Base-by-base conservation (phyloP, 2,888 invertebrate genomes). In the Eristalinus aeneus region DNA sequence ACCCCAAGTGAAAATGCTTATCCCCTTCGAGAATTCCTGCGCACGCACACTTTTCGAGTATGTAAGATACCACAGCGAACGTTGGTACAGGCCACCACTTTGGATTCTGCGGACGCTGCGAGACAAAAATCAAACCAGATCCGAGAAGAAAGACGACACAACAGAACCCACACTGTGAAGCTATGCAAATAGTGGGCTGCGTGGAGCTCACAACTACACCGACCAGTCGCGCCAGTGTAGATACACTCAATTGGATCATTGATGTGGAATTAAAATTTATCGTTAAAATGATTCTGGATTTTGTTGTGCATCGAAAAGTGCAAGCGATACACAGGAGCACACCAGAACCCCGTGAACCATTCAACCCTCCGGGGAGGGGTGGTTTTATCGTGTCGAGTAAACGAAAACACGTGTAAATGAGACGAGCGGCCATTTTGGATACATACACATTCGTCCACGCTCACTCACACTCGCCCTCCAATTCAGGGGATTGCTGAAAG, bases 1-100 rank as follows among this genome's bases (percentile, higher is more conserved):
- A 69, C 69, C 74, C 79, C 78, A 79, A 84, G 79, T 61, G 10
- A 32, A 20, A 64, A 34, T 68, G n/a, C 9, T 69, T 63, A 87
- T 79, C 88, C 87, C 88, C 78, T 82, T 39, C 65, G 74, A 68
- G 22, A 73, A 80, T 88, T 82, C 84, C 87, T 88, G 88, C 88
- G 88, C 88, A 88, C 88, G 88, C 87, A 88, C 46, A 36, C 34
- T 36, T 75, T 36, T n/a, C n/a, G n/a, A n/a, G n/a, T n/a, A 36
- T 31, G 36, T 54, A 6, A 65, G 34, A 63, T 39, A 53, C 31
- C 69, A 53, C 34, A n/a, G 31, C 34, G 53, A 31, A 3, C 27
- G 5, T 10, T 71, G 71, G 56, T 46, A 10, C 27, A 46, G 46
- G 12, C 39, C 39, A 39, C n/a, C 39, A n/a, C 60, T 72, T 80